Conservation (phyloP, 2,888 invertebrate species). For the Pimpla rufipes region DNA sequence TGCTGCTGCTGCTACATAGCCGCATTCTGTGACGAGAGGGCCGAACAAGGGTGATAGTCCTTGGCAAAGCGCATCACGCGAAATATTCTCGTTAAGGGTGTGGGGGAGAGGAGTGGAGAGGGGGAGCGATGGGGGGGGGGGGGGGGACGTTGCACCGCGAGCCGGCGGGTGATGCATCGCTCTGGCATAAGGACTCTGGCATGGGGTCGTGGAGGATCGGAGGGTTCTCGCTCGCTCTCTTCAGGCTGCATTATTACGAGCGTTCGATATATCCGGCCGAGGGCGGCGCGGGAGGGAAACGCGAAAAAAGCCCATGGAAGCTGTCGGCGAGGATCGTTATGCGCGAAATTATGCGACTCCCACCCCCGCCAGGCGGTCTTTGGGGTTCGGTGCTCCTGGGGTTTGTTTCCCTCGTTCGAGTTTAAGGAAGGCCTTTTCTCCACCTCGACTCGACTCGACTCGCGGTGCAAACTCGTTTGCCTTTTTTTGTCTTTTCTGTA, state of each 20-base stretch:
- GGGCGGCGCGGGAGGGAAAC: constrained; percentile 14
- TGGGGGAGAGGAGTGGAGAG: no score
- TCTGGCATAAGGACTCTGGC: constrained; percentile 9
- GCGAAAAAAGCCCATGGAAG: constrained; percentile 27
- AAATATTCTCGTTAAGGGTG: constrained; percentile 50
- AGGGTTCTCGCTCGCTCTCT: constrained; percentile 23
- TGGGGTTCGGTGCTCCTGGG: background rate
- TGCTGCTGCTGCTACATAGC: constrained; percentile 16
- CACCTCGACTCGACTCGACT: background rate
- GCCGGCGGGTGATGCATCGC: constrained; percentile 21
- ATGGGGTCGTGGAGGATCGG: constrained; percentile 9
- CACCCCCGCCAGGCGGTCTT: constrained; percentile 30
- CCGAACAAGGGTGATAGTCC: constrained; percentile 51
- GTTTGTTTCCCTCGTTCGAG: constrained; percentile 46
- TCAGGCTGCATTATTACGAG: constrained; percentile 55
- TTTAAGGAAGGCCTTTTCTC: constrained; percentile 29
- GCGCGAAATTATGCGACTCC: constrained; percentile 56
- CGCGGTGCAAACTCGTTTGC: background rate
- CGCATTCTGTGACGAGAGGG: constrained; percentile 48
- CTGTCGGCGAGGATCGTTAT: constrained; percentile 17
- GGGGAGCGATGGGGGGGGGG: no score
- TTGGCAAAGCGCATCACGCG: constrained; percentile 49
- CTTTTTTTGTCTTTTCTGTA: constrained; percentile 58
- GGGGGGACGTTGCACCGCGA: constrained; percentile 16
- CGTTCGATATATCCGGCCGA: constrained; percentile 58